Percentiles rank a stretch among this genome's conserved stretches.
Conservation (phyloP, 2,113 vertebrate genomes). For the Sus scrofa region DNA sequence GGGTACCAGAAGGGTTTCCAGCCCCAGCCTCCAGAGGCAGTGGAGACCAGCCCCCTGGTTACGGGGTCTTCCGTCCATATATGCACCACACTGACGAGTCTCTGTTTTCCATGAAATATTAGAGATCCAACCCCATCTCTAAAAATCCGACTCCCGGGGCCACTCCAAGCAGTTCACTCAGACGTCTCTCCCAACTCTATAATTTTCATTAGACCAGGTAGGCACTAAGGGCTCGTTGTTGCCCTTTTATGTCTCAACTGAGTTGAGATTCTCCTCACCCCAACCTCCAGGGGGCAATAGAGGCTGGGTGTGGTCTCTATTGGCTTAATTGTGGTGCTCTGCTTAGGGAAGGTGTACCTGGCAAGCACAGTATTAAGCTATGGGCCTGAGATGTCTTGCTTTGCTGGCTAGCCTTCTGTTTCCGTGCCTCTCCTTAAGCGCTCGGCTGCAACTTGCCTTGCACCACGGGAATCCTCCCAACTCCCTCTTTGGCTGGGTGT, state of each 20-base stretch:
- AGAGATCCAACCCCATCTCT: conserved; percentile 74
- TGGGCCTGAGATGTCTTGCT: conserved; percentile 35
- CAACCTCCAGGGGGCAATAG: neutral
- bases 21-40: neutral
- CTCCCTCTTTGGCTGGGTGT: conserved; percentile 35
- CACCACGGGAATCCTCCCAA: conserved; percentile 6
- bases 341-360: conserved; percentile 48
- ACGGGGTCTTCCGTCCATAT: neutral
- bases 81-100: conserved; percentile 53
- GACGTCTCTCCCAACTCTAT: conserved; percentile 83
- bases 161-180: conserved; percentile 75
- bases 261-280: conserved; percentile 6
- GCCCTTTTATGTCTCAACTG: neutral
- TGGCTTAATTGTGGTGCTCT: conserved; percentile 67
- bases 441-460: conserved; percentile 60
- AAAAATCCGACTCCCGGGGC: conserved; percentile 66
- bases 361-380: conserved; percentile 24
- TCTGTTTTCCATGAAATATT: conserved; percentile 77
- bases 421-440: neutral
- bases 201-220: conserved; percentile 82
- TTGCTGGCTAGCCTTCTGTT: conserved; percentile 64
- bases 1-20: neutral
- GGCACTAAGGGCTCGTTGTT: conserved; percentile 42
- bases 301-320: conserved; percentile 9
- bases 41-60: neutral